phyloP scores from a whole-genome alignment of 2,113 vertebrate genomes.

The Rafetus swinhoei region DNA sequence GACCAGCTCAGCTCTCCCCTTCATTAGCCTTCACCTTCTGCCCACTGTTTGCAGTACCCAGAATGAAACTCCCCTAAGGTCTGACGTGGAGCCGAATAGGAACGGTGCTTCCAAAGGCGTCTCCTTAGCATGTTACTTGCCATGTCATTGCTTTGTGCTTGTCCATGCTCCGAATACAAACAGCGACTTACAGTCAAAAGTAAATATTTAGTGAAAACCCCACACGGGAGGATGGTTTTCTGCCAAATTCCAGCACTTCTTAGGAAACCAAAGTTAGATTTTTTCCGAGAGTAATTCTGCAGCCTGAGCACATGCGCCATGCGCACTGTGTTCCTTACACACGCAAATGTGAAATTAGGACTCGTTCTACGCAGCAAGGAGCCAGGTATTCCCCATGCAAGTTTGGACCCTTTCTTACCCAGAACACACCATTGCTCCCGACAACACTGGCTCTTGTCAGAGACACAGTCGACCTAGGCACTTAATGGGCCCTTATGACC shows the following conservation, averaged over 20 bases:
- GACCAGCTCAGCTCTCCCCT: neutral
- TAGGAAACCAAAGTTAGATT: neutral
- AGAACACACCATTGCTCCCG: neutral
- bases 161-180: neutral
- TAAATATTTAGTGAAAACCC: slow-evolving; percentile 11
- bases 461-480: neutral
- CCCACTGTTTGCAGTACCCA: neutral
- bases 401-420: neutral
- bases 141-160: slow-evolving; percentile 10
- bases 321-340: neutral
- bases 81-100: neutral
- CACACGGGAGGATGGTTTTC: neutral
- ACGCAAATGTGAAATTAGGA: neutral
- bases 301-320: neutral
- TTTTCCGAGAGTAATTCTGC: neutral
- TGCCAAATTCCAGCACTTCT: slow-evolving; percentile 38
- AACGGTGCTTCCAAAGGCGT: neutral
- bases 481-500: neutral
- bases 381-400: neutral
- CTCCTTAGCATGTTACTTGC: neutral
- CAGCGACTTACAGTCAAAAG: neutral
- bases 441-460: neutral
- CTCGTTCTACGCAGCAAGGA: neutral
- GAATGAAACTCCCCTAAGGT: neutral
- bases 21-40: slow-evolving; percentile 10